A percentile compares a stretch with the other conserved stretches of the same genome.
Conservation (phyloP, 2,888 invertebrate species). For the Pseudococcus jackbeardsleyi region DNA sequence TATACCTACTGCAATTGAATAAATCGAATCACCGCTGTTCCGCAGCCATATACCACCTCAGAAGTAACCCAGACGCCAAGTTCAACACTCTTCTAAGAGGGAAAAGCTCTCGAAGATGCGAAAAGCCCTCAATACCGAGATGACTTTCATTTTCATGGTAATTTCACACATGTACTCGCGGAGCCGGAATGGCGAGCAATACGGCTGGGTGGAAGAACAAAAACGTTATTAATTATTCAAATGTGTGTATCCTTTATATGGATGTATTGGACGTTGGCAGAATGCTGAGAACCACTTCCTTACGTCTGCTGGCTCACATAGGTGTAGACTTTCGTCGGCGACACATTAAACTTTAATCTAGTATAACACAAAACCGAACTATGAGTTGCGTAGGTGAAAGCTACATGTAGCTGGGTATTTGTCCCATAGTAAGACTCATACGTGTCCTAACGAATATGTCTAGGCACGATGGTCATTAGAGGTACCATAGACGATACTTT, state of each 20-base stretch:
- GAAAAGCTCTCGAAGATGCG: neutral
- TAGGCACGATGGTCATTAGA: constrained; percentile 3
- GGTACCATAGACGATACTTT: neutral
- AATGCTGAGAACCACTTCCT: constrained; percentile 49
- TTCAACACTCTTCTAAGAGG: neutral
- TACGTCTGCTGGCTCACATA: constrained; percentile 3
- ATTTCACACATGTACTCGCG: neutral
- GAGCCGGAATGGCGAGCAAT: neutral
- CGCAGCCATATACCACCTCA: neutral
- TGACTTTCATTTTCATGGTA: constrained; percentile 46
- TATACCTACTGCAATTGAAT: neutral
- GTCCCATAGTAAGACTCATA: neutral
- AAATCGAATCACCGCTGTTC: no score
- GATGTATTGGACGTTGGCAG: neutral
- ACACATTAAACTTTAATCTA: constrained; percentile 56
- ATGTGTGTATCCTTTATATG: neutral
- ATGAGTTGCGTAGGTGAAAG: constrained; percentile 59
- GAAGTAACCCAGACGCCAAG: neutral
- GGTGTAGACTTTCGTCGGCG: constrained; percentile 23
- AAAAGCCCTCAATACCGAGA: neutral
- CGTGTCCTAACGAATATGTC: neutral
- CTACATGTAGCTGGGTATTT: constrained; percentile 14
- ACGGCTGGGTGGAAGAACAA: neutral
- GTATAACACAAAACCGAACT: constrained; percentile 1
- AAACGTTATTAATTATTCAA: constrained; percentile 32